These are phyloP conservation scores for Chesias legatella DNA, from an alignment of 2,888 invertebrate species.

Conservation along the genomic window DNA sequence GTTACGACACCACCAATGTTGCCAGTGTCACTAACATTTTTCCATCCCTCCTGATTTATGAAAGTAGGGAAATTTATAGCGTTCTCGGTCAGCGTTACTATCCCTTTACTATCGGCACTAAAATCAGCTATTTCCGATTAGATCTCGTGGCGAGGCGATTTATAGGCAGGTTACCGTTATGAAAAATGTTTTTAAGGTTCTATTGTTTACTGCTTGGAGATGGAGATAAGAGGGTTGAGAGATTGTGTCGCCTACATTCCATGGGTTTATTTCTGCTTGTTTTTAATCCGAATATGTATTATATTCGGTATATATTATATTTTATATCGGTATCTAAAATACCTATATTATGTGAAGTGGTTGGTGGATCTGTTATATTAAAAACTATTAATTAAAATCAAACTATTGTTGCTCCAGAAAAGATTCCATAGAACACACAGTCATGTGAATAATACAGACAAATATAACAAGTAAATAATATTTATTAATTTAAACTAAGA, in stretches of 20 bases:
- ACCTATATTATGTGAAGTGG: too few species aligned
- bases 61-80: constrained; percentile 44
- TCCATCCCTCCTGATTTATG: constrained; percentile 47
- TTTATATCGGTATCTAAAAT: too few species aligned
- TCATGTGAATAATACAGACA: too few species aligned
- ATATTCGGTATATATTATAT: too few species aligned
- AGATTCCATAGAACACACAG: too few species aligned
- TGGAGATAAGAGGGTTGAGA: background rate
- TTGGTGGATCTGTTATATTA: too few species aligned
- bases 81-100: constrained; percentile 41
- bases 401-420: too few species aligned
- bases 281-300: too few species aligned
- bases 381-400: too few species aligned
- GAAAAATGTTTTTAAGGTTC: constrained; percentile 24
- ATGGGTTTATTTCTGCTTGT: too few species aligned
- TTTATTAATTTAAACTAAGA: too few species aligned
- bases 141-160: constrained; percentile 27
- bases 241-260: background rate
- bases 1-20: constrained; percentile 40
- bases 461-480: too few species aligned
- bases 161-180: constrained; percentile 30
- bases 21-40: constrained; percentile 39
- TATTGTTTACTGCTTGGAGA: constrained; percentile 14
- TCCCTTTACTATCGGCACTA: constrained; percentile 35
- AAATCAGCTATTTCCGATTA: constrained; percentile 39